Percentiles rank a stretch among this genome's conserved stretches.
Evolutionary conservation across 2,888 invertebrate genomes (phyloP).

Genomic region (Lasioglossum malachurum): DNA sequence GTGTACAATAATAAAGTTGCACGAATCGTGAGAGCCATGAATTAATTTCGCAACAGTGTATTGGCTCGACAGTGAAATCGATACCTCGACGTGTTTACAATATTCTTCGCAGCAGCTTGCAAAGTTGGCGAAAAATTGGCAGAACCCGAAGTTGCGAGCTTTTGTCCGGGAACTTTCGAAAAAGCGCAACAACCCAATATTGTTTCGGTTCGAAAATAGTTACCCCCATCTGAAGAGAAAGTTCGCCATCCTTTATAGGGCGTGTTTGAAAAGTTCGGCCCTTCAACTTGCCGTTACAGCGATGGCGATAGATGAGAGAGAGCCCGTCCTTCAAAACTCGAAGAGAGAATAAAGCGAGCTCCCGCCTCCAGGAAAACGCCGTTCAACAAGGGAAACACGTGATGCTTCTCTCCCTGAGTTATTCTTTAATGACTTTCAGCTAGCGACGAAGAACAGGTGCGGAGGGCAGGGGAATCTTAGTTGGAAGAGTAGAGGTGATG

Average conservation of each 20-base stretch:
- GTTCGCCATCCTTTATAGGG: slow-evolving; percentile 17
- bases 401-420: background rate
- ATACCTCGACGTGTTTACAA: background rate
- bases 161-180: slow-evolving; percentile 15
- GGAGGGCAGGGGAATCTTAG: background rate
- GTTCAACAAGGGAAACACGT: slow-evolving; percentile 4
- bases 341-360: slow-evolving; percentile 14
- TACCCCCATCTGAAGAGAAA: background rate
- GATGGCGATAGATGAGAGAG: slow-evolving; percentile 10
- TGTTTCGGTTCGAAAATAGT: slow-evolving; percentile 32
- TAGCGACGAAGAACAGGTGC: background rate
- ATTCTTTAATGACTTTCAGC: slow-evolving; percentile 45
- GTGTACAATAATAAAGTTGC: no score
- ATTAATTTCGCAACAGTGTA: background rate
- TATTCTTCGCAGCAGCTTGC: background rate
- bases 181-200: slow-evolving; percentile 43
- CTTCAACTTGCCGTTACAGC: slow-evolving; percentile 25
- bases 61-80: background rate
- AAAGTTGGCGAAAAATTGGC: background rate
- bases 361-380: slow-evolving; percentile 7
- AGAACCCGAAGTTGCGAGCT: background rate
- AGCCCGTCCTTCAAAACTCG: slow-evolving; percentile 33
- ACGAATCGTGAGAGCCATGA: no score
- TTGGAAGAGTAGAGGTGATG: background rate
- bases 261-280: slow-evolving; percentile 30